Base-by-base conservation (phyloP, 2,888 invertebrate genomes). In the Acleris cristana region DNA sequence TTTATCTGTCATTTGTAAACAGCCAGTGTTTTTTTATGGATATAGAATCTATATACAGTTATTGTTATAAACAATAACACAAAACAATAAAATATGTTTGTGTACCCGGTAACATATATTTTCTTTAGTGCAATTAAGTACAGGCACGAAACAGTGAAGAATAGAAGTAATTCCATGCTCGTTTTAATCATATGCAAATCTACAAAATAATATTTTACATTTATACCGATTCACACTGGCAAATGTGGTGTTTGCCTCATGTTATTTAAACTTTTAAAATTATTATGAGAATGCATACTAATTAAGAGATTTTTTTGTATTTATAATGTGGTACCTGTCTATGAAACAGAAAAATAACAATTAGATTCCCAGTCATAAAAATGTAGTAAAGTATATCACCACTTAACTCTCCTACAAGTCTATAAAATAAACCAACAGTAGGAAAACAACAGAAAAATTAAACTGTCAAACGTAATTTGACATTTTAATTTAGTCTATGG, bases 181-280 rank as follows among this genome's bases (percentile, higher is more conserved):
- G 40, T 75, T 65, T 66, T 79, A 34, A 76, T 74, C 70, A 70
- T 73, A 73, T 76, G 77, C 82, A 85, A 81, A 86, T 84, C 90
- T 91, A 91, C 89, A 70, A 76, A 78, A 79, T 76, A 82, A 81
- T 75, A 82, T 76, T 76, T 74, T 78, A 81, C 82, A 82, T 82
- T 80, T 72, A 82, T 78, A 88, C 90, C 92, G 92, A 92, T 92
- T 92, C 92, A 92, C 92, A 92, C 92, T 78, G 90, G 89, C 91
- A 86, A 88, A 82, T 81, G 72, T 70, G 70, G 65, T 65, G 55
- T 54, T 70, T 65, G 64, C 70, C 70, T 58, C 60, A 19, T 44
- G 44, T 67, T 58, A 19, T 40, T 40, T 40, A 12, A 40, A 61
- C 44, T 52, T 61, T 60, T 64, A 60, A 71, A 68, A 66, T 65